These are phyloP conservation scores for Catajapyx aquilonaris DNA, from an alignment of 1,140 invertebrate genomes.

Conservation along the genomic window DNA sequence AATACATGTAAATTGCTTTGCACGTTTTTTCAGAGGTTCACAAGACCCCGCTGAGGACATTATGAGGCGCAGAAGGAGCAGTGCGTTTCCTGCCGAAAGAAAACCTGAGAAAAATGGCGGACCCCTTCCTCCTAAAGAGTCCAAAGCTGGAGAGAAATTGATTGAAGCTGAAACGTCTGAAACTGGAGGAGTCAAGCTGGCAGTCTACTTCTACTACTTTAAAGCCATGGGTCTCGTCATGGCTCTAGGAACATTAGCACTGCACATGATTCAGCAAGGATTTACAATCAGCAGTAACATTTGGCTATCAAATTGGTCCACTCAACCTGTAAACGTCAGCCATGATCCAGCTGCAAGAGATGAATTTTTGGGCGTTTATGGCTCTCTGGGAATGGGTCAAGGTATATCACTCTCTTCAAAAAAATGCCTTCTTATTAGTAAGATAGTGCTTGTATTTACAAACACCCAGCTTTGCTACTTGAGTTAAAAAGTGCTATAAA, in stretches of 20 bases:
- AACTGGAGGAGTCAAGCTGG: constrained; percentile 74
- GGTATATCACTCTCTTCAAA: too few species aligned
- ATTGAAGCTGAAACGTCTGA: constrained; percentile 75
- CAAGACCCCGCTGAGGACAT: too few species aligned
- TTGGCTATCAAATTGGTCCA: constrained; percentile 78
- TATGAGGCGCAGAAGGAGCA: too few species aligned
- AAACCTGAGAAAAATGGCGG: too few species aligned
- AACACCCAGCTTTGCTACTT: too few species aligned
- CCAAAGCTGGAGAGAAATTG: constrained; percentile 36
- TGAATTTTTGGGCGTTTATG: neutral
- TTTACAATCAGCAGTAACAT: constrained; percentile 80
- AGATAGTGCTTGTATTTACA: too few species aligned
- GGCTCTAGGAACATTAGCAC: constrained; percentile 45
- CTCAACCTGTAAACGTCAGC: constrained; percentile 35
- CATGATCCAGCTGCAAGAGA: constrained; percentile 4
- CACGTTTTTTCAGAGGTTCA: too few species aligned
- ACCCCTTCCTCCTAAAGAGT: too few species aligned
- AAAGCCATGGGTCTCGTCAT: constrained; percentile 58
- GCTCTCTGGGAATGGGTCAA: constrained; percentile 51
- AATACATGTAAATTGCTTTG: too few species aligned
- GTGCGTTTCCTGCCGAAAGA: too few species aligned
- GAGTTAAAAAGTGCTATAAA: too few species aligned
- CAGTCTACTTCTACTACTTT: constrained; percentile 75
- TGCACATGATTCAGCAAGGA: constrained; percentile 72
- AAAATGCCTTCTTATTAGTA: too few species aligned